Evolutionary conservation across 2,113 vertebrate species (phyloP), one percentile per base, ranked within the genome.

Genomic region (Ornithorhynchus anatinus): DNA sequence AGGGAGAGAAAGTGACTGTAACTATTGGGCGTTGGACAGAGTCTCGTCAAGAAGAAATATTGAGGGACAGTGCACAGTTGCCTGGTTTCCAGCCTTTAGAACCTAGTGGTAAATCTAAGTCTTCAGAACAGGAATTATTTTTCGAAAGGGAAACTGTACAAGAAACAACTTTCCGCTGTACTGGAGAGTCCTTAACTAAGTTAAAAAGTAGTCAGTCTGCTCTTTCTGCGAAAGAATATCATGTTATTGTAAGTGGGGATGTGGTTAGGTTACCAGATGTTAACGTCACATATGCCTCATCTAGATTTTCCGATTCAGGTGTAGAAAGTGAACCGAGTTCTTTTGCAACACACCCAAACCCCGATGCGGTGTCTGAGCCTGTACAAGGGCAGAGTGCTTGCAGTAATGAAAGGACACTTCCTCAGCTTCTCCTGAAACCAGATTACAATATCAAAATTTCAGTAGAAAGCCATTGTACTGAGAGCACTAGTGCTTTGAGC

Each of bases 311-410:
- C 32, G 97, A 99, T 90, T 99, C 98, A 1, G 97, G 97, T 72
- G 94, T 98, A 50, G 98, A 99, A 88, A 98, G 97, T 87, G 97
- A 98, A 82, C 94, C 97, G 38, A 99, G 96, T 89, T 99, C 97
- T 70, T 96, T 96, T 83, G 94, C 95, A 77, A 94, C 94, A 52
- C 96, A 96, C 57, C 79, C 94, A 66, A 92, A 88, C 64, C 76
- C 89, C 22, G 95, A 95, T 57, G 71, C 85, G 22, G 45, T 86
- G 29, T 84, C 89, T 65, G 85, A 93, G 62, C 72, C 75, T 59
- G 80, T 88, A 32, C 87, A 88, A 32, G 89, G 88, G 19, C 89
- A 89, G 80, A 72, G 81, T 63, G 63, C 71, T 40, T 83, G 73
- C 31, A 95, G 75, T 60, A 88, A 80, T 32, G 96, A 96, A 59